Percentiles rank a stretch among this genome's conserved stretches.
Evolutionary conservation across 2,113 vertebrate genomes (phyloP).

Genomic region (Copsychus sechellarum): DNA sequence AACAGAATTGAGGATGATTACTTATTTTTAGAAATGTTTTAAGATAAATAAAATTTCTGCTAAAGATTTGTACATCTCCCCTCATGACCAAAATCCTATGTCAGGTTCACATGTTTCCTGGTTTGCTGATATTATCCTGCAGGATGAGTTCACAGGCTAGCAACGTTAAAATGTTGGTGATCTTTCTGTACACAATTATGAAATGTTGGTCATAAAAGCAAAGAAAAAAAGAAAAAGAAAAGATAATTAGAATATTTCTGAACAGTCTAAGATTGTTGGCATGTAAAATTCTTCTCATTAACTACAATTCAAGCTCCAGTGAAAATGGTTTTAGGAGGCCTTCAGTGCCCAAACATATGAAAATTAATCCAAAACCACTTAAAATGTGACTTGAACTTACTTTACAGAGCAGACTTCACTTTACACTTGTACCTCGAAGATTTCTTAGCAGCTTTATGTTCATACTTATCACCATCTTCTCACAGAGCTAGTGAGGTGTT

Average conservation of each 20-base stretch:
- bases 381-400: background rate
- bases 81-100: background rate
- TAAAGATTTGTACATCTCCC: background rate
- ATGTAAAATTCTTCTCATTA: constrained; percentile 31
- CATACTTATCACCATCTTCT: background rate
- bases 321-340: background rate
- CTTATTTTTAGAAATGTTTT: background rate
- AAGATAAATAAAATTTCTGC: background rate
- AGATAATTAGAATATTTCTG: background rate
- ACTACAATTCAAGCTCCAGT: constrained; percentile 11
- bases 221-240: background rate
- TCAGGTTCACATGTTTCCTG: background rate
- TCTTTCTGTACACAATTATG: background rate
- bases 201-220: background rate
- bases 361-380: background rate
- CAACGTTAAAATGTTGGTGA: background rate
- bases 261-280: background rate
- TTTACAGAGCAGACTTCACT: background rate
- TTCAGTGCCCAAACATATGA: background rate
- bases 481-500: background rate
- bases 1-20: background rate
- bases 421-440: background rate
- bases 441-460: background rate
- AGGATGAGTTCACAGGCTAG: background rate
- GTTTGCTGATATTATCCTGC: background rate